phyloP scores from a whole-genome alignment of 1,140 invertebrate genomes.

The Drosophila ohnishii region DNA sequence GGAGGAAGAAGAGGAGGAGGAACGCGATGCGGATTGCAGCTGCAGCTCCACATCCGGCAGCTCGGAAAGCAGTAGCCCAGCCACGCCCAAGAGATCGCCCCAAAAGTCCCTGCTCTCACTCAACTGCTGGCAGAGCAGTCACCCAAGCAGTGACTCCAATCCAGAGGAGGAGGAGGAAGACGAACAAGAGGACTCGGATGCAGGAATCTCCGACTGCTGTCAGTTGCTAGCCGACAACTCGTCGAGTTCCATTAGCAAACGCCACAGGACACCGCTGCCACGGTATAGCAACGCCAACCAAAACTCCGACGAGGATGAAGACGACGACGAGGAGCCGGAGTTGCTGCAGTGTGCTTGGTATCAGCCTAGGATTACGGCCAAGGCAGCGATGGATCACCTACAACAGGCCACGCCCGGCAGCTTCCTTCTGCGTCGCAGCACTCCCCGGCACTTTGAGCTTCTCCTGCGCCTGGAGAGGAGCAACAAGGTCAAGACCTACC shows the following conservation, averaged over 20 bases:
- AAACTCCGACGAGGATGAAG: slow-evolving; percentile 42
- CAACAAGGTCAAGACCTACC: slow-evolving; percentile 62
- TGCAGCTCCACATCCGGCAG: slow-evolving; percentile 51
- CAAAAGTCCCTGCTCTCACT: slow-evolving; percentile 75
- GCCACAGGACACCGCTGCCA: slow-evolving; percentile 26
- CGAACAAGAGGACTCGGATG: slow-evolving; percentile 56
- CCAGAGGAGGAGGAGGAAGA: slow-evolving; percentile 44
- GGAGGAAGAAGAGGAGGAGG: slow-evolving; percentile 70
- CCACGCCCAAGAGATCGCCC: slow-evolving; percentile 61
- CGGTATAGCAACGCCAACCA: slow-evolving; percentile 47
- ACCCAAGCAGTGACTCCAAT: slow-evolving; percentile 65
- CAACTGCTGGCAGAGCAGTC: slow-evolving; percentile 78
- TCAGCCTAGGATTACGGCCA: slow-evolving; percentile 69
- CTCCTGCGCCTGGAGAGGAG: slow-evolving; percentile 62
- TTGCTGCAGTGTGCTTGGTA: slow-evolving; percentile 68
- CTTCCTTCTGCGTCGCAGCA: slow-evolving; percentile 72
- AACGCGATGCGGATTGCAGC: slow-evolving; percentile 61
- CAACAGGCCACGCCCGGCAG: slow-evolving; percentile 57
- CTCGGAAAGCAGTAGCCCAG: slow-evolving; percentile 19
- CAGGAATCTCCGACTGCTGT: slow-evolving; percentile 75
- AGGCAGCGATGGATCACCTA: slow-evolving; percentile 65
- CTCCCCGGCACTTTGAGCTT: slow-evolving; percentile 58
- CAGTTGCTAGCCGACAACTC: slow-evolving; percentile 63
- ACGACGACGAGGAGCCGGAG: slow-evolving; percentile 57
- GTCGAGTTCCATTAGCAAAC: slow-evolving; percentile 25